Conservation (phyloP, 2,113 vertebrate genomes). For the Gavialis gangeticus region DNA sequence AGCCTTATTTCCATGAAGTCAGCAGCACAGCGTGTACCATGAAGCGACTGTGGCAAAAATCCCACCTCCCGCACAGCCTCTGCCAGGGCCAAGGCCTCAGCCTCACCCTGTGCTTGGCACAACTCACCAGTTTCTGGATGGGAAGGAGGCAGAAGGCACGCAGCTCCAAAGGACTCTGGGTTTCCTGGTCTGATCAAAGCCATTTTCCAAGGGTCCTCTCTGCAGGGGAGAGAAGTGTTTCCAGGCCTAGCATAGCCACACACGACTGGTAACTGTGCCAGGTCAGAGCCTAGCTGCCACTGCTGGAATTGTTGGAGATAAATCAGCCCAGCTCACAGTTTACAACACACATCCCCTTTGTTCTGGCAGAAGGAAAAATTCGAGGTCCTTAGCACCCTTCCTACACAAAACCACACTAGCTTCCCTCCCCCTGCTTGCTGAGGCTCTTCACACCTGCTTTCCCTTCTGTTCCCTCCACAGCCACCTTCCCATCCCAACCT, state of each 20-base stretch:
- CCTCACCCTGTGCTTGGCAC: not conserved
- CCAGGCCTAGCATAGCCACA: not conserved
- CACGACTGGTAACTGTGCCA: not conserved
- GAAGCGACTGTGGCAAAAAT: not conserved
- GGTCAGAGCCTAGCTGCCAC: not conserved
- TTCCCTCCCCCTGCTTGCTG: not conserved
- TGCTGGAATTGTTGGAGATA: not conserved
- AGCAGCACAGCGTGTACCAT: not conserved
- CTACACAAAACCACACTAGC: not conserved
- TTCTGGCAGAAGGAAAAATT: not conserved
- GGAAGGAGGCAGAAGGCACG: not conserved
- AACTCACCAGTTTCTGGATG: not conserved
- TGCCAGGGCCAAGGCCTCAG: not conserved
- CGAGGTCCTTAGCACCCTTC: not conserved
- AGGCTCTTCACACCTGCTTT: not conserved
- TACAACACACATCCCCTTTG: not conserved
- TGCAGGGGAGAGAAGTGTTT: not conserved
- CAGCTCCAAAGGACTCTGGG: rapidly evolving
- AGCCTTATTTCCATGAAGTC: not conserved
- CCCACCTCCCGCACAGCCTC: not conserved
- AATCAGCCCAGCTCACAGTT: not conserved
- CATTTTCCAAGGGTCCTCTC: not conserved
- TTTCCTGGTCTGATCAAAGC: not conserved
- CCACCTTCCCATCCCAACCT: too few relatives aligned
- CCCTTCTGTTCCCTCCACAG: not conserved